Conservation (phyloP, 2,888 invertebrate genomes). For the Cantharis flavilabris region DNA sequence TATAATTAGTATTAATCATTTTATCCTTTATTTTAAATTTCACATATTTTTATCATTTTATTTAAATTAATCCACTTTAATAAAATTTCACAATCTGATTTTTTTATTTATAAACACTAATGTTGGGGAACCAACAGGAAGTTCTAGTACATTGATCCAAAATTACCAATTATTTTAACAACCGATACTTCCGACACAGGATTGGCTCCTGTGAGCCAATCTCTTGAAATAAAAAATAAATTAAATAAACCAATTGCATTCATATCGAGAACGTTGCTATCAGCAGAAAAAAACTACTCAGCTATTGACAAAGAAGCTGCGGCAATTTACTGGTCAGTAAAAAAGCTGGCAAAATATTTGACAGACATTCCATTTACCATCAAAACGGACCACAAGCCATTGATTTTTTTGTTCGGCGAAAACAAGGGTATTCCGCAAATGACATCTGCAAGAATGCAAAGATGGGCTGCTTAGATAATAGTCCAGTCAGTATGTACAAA, state of each 20-base stretch:
- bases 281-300: constrained; percentile 10
- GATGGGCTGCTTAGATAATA: constrained; percentile 41
- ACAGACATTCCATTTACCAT: neutral
- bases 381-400: constrained; percentile 1
- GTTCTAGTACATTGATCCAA: constrained; percentile 31
- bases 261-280: constrained; percentile 15
- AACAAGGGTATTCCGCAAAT: constrained; percentile 42
- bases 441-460: constrained; percentile 42
- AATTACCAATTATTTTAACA: constrained; percentile 15
- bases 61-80: too few species aligned
- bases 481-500: too few species aligned
- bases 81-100: too few species aligned
- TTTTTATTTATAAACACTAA: too few species aligned
- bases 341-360: neutral
- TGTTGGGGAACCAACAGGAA: too few species aligned
- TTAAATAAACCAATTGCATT: constrained; percentile 10
- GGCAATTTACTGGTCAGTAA: neutral
- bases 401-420: constrained; percentile 36
- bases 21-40: too few species aligned
- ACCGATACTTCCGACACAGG: constrained; percentile 18
- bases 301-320: neutral
- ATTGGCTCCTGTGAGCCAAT: constrained; percentile 20
- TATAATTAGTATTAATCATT: too few species aligned
- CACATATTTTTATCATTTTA: too few species aligned
- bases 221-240: constrained; percentile 5